Conservation (phyloP, 2,113 vertebrate species). For the Chaenogobius annularis region DNA sequence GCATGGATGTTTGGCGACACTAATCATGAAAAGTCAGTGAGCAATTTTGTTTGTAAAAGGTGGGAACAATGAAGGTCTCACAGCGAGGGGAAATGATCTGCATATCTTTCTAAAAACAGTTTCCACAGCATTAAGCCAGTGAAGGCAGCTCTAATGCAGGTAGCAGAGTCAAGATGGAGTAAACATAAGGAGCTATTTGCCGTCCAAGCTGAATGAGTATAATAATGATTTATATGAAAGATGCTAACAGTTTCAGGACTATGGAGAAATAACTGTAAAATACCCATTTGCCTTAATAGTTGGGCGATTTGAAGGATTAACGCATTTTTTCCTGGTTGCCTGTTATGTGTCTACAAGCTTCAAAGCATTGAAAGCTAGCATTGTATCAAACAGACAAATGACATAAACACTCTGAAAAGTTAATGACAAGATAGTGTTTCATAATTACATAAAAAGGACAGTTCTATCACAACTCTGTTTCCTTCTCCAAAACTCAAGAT, state of each 20-base stretch:
- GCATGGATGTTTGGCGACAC: neutral
- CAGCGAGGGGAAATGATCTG: neutral
- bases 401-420: too few relatives aligned
- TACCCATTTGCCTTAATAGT: neutral
- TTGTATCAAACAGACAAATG: too few relatives aligned
- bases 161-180: conserved; percentile 5
- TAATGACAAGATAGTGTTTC: too few relatives aligned
- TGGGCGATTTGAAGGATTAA: neutral
- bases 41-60: neutral
- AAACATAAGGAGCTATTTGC: neutral
- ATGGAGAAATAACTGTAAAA: neutral
- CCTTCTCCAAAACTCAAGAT: too few relatives aligned
- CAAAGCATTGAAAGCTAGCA: too few relatives aligned
- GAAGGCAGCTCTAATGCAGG: conserved; percentile 13
- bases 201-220: neutral
- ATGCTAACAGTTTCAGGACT: neutral
- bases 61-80: neutral
- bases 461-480: too few relatives aligned
- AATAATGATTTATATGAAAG: neutral
- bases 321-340: too few relatives aligned
- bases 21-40: conserved; percentile 6
- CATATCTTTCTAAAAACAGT: conserved; percentile 17
- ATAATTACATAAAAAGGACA: too few relatives aligned
- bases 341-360: too few relatives aligned
- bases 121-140: conserved; percentile 25